phyloP scores from a whole-genome alignment of 1,140 invertebrate species.

The Oryctes rhinoceros region DNA sequence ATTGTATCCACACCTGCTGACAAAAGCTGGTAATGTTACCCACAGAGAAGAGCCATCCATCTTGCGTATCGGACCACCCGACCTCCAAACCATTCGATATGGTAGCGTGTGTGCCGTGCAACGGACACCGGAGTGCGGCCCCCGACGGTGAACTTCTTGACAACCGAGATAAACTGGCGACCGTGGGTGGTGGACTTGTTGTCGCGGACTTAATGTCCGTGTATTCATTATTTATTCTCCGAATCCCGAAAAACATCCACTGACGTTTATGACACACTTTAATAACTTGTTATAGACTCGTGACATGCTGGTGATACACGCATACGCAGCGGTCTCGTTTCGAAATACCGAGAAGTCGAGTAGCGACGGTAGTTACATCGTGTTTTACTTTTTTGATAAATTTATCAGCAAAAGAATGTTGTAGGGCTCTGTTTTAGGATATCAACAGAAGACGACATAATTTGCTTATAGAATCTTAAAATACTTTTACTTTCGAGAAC shows the following conservation, averaged over 20 bases:
- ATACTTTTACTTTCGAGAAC: no score
- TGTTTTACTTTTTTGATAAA: neutral
- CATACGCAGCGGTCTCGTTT: neutral
- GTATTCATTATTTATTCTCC: slow-evolving; percentile 53
- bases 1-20: slow-evolving; percentile 50
- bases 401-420: neutral
- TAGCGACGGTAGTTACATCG: neutral
- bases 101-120: slow-evolving; percentile 48
- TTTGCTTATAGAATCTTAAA: no score
- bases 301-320: neutral
- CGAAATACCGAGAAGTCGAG: neutral
- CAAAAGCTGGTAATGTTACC: slow-evolving; percentile 50
- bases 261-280: slow-evolving; percentile 39
- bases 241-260: slow-evolving; percentile 37
- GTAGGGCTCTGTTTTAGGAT: no score
- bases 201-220: slow-evolving; percentile 58
- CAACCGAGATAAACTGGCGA: slow-evolving; percentile 56
- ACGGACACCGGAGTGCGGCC: slow-evolving; percentile 14
- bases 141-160: slow-evolving; percentile 47
- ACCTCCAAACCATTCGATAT: slow-evolving; percentile 47
- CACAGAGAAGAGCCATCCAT: slow-evolving; percentile 50
- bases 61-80: slow-evolving; percentile 53
- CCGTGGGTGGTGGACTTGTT: slow-evolving; percentile 58
- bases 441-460: no score
- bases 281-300: slow-evolving; percentile 32